Evolutionary conservation across 2,888 invertebrate species (phyloP).

Genomic region (Germaria angustata): DNA sequence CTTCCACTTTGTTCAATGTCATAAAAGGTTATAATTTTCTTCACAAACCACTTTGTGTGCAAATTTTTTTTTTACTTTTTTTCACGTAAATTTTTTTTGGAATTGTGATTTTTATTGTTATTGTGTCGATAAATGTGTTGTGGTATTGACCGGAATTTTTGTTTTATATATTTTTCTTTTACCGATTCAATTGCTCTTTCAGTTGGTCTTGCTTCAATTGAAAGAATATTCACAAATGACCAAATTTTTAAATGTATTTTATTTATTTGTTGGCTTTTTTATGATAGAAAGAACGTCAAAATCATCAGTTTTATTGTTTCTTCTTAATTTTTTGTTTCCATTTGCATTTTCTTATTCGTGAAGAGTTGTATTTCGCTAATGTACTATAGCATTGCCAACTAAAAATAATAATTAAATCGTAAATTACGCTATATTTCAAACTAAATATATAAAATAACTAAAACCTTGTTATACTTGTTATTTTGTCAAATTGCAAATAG

Average conservation of each 20-base stretch:
- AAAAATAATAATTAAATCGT: not conserved
- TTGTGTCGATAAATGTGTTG: too few relatives aligned
- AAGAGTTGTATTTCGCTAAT: slow-evolving; percentile 9
- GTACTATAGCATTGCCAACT: not conserved
- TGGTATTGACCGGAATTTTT: not conserved
- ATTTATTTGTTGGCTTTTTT: slow-evolving; percentile 45
- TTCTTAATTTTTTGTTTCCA: not conserved
- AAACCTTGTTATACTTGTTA: too few relatives aligned
- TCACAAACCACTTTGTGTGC: slow-evolving; percentile 11
- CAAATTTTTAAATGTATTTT: slow-evolving; percentile 36
- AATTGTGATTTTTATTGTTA: not conserved
- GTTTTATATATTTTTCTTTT: not conserved
- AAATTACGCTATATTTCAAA: too few relatives aligned
- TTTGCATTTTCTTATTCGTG: not conserved
- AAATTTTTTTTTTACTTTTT: slow-evolving; percentile 16
- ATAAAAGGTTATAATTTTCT: slow-evolving; percentile 77
- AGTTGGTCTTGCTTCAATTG: slow-evolving; percentile 34
- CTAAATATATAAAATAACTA: too few relatives aligned
- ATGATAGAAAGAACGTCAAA: slow-evolving; percentile 34
- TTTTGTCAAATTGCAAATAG: too few relatives aligned
- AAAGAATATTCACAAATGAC: slow-evolving; percentile 50
- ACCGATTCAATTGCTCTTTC: not conserved
- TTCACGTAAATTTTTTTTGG: not conserved
- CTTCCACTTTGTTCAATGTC: slow-evolving; percentile 76
- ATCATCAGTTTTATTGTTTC: not conserved